Percentiles rank a stretch among this genome's conserved stretches.
These are phyloP conservation scores for Hylaeus anthracinus DNA, from an alignment of 1,140 invertebrate species.

Conservation along the genomic window DNA sequence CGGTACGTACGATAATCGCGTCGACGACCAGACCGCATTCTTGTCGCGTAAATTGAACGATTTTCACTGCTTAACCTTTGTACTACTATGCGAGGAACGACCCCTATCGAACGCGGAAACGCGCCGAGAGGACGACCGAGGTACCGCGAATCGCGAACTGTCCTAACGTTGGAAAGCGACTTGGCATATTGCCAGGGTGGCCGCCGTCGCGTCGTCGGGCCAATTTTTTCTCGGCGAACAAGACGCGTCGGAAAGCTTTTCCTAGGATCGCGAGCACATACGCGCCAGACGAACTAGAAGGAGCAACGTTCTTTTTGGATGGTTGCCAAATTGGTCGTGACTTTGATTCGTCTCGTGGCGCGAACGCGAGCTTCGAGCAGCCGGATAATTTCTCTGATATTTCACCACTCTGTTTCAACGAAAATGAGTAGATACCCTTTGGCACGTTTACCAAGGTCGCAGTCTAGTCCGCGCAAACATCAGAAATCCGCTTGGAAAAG, in stretches of 20 bases:
- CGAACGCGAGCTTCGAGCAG: no score
- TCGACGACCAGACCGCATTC: no score
- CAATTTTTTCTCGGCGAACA: neutral
- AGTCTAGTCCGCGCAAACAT: no score
- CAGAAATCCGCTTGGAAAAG: no score
- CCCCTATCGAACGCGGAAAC: no score
- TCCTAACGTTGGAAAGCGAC: neutral
- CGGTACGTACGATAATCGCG: conserved; percentile 81
- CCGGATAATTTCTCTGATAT: neutral
- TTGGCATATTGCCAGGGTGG: conserved; percentile 4
- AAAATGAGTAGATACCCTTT: neutral
- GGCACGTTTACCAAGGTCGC: neutral
- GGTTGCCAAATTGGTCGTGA: neutral
- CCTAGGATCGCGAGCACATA: neutral
- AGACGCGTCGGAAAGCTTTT: neutral
- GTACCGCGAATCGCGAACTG: neutral
- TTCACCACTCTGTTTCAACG: neutral
- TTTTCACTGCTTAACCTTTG: no score
- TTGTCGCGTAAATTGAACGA: no score
- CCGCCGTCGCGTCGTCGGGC: no score
- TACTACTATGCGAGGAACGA: no score
- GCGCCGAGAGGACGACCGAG: neutral
- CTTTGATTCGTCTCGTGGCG: neutral
- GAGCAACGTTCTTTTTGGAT: neutral
- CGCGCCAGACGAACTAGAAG: neutral